Evolutionary conservation across 1,140 invertebrate genomes (phyloP).

Genomic region (Sminthurides bifidus): DNA sequence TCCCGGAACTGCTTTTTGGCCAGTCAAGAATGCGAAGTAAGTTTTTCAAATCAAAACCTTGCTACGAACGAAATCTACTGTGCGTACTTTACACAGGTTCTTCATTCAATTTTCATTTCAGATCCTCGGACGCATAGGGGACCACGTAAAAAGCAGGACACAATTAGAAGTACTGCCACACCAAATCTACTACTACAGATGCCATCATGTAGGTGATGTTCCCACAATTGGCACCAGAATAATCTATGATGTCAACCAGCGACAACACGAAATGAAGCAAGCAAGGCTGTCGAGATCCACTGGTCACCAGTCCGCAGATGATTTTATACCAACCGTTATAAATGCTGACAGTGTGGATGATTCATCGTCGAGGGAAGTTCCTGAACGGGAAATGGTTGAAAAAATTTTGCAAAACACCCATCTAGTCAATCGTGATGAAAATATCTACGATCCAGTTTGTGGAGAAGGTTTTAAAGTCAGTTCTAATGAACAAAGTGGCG

Average conservation of each 20-base stretch:
- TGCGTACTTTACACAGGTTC: not conserved
- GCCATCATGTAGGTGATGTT: slow-evolving; percentile 48
- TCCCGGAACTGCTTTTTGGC: slow-evolving; percentile 74
- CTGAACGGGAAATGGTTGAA: slow-evolving; percentile 13
- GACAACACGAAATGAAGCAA: slow-evolving; percentile 11
- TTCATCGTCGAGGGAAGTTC: slow-evolving; percentile 6
- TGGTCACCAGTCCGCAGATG: too few relatives aligned
- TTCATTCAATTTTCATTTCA: slow-evolving; percentile 27
- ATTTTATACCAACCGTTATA: too few relatives aligned
- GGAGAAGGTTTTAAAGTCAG: not conserved
- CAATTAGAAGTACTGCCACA: too few relatives aligned
- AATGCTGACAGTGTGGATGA: too few relatives aligned
- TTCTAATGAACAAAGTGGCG: not conserved
- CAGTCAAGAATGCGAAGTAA: slow-evolving; percentile 73
- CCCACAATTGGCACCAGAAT: slow-evolving; percentile 34
- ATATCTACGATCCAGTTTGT: slow-evolving; percentile 27
- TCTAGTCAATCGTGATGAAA: slow-evolving; percentile 11
- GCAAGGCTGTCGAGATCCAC: too few relatives aligned
- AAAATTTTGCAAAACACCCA: slow-evolving; percentile 17
- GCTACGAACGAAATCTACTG: not conserved
- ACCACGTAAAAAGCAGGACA: too few relatives aligned
- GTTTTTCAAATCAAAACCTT: slow-evolving; percentile 14
- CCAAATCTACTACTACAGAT: slow-evolving; percentile 53
- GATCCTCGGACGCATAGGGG: slow-evolving; percentile 46
- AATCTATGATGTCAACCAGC: slow-evolving; percentile 13